phyloP scores from a whole-genome alignment of 1,140 invertebrate genomes.

The fruit fly (Drosophila melanogaster) region Release_6_plus_ISO1_MT NT_033779.5:18369001-18369500 shows the following conservation, averaged over 20 bases:
- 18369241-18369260: slow-evolving; percentile 56
- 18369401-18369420: slow-evolving; percentile 31
- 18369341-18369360: slow-evolving; percentile 35
- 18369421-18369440: slow-evolving; percentile 69
- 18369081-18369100: slow-evolving; percentile 41
- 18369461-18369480: slow-evolving; percentile 30
- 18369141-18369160: slow-evolving; percentile 76
- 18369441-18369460: slow-evolving; percentile 50
- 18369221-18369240: slow-evolving; percentile 45
- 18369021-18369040: slow-evolving; percentile 78
- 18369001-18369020: slow-evolving; percentile 23
- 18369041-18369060: slow-evolving; percentile 83
- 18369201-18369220: slow-evolving; percentile 23
- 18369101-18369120: slow-evolving; percentile 18
- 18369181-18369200: slow-evolving; percentile 70
- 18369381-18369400: slow-evolving; percentile 13
- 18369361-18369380: neutral
- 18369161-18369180: slow-evolving; percentile 82
- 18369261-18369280: slow-evolving; percentile 52
- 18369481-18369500: slow-evolving; percentile 41
- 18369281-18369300: slow-evolving; percentile 60
- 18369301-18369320: slow-evolving; percentile 80
- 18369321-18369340: slow-evolving; percentile 81
- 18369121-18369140: slow-evolving; percentile 46
- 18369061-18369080: slow-evolving; percentile 77